These are phyloP conservation scores for Polypterus bichir DNA, from an alignment of 2,113 vertebrate genomes.

Conservation along the genomic window DNA sequence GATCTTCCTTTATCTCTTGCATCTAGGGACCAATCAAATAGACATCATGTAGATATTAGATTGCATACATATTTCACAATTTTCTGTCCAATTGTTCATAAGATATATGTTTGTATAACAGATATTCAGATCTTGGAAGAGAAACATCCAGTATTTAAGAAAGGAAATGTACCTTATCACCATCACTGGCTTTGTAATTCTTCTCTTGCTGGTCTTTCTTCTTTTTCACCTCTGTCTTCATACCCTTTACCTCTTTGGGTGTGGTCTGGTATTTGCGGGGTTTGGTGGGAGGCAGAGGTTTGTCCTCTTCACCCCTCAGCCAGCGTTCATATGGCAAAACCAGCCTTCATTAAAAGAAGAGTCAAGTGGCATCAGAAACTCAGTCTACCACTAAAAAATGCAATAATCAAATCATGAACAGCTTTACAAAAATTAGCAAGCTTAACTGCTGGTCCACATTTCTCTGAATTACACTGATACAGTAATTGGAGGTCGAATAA, in stretches of 20 bases:
- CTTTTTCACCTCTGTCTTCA: slow-evolving; percentile 42
- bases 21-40: slow-evolving; percentile 9
- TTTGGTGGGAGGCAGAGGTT: slow-evolving; percentile 72
- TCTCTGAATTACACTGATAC: too few relatives aligned
- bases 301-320: slow-evolving; percentile 80
- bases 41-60: too few relatives aligned
- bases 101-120: too few relatives aligned
- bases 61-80: too few relatives aligned
- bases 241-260: slow-evolving; percentile 42
- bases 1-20: slow-evolving; percentile 26
- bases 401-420: too few relatives aligned
- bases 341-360: slow-evolving; percentile 44
- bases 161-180: slow-evolving; percentile 31
- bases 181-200: slow-evolving; percentile 20
- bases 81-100: too few relatives aligned
- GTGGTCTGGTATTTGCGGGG: slow-evolving; percentile 77
- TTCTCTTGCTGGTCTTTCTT: slow-evolving; percentile 51
- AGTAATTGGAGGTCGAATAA: too few relatives aligned
- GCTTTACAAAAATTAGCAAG: too few relatives aligned
- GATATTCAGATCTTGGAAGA: background rate
- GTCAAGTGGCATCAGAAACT: too few relatives aligned
- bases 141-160: too few relatives aligned
- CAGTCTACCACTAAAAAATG: too few relatives aligned
- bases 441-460: too few relatives aligned
- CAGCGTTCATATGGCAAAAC: slow-evolving; percentile 84